Evolutionary conservation across 2,888 invertebrate genomes (phyloP).

Genomic region (Microctonus hyperodae): DNA sequence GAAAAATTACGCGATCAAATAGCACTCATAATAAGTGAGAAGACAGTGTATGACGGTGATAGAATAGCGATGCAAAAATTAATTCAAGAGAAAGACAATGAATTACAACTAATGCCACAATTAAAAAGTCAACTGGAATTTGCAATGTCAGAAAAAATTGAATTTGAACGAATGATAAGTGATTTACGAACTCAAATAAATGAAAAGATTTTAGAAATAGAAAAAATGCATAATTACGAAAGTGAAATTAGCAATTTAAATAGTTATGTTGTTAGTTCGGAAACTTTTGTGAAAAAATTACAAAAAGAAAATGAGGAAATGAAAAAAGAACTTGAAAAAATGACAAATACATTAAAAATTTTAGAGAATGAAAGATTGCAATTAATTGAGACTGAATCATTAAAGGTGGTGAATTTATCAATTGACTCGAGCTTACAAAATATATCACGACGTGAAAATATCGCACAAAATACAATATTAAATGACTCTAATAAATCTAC

Average conservation of each 20-base stretch:
- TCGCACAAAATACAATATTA: neutral
- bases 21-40: conserved; percentile 23
- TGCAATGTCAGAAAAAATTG: neutral
- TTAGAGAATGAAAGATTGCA: neutral
- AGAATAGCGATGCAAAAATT: conserved; percentile 25
- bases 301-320: conserved; percentile 18
- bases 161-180: conserved; percentile 22
- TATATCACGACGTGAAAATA: neutral
- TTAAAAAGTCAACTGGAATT: conserved; percentile 21
- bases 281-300: conserved; percentile 27
- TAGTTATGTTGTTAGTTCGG: conserved; percentile 21
- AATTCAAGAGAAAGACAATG: conserved; percentile 19
- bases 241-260: conserved; percentile 30
- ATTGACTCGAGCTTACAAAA: neutral
- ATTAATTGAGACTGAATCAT: neutral
- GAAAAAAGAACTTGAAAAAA: conserved; percentile 8
- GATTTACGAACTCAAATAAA: conserved; percentile 28
- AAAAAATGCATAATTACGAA: conserved; percentile 25
- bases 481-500: neutral
- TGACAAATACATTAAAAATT: neutral
- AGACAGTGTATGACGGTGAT: conserved; percentile 25
- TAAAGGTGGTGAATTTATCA: conserved; percentile 11
- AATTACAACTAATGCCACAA: conserved; percentile 11
- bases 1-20: conserved; percentile 35
- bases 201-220: conserved; percentile 29